Conservation (phyloP, 2,113 vertebrate genomes). For the Hippocampus zosterae region DNA sequence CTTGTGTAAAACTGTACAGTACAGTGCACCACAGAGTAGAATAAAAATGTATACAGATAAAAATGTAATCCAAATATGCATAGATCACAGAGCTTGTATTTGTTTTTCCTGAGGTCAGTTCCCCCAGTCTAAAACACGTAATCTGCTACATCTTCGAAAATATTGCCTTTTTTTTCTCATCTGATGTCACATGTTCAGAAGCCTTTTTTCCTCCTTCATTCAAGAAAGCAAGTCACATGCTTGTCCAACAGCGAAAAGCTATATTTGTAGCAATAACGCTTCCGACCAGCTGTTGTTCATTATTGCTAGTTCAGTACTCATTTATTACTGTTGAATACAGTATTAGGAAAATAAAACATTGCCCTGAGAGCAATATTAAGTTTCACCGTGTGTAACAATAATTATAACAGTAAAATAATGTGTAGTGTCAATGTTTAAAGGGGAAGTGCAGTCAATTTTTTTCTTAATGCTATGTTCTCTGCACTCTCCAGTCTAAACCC, state of each 20-base stretch:
- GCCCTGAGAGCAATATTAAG: background rate
- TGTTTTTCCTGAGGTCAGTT: background rate
- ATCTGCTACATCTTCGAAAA: background rate
- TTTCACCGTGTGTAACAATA: background rate
- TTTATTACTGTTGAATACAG: background rate
- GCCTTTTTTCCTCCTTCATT: slow-evolving; percentile 19
- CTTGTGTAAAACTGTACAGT: background rate
- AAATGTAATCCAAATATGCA: background rate
- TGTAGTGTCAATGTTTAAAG: no score
- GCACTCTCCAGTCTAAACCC: no score
- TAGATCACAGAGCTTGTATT: background rate
- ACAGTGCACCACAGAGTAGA: background rate
- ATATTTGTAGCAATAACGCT: background rate
- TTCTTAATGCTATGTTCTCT: no score
- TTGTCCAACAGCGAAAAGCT: background rate
- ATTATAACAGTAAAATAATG: no score
- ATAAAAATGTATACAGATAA: slow-evolving; percentile 15
- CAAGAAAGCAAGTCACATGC: slow-evolving; percentile 34
- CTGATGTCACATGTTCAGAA: slow-evolving; percentile 31
- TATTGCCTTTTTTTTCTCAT: background rate
- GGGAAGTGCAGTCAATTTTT: no score
- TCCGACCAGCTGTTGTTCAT: background rate
- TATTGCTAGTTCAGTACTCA: background rate
- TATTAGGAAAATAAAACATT: background rate
- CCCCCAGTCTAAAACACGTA: background rate